Evolutionary conservation across 2,113 vertebrate species (phyloP).

Genomic region (Dromiciops gliroides): DNA sequence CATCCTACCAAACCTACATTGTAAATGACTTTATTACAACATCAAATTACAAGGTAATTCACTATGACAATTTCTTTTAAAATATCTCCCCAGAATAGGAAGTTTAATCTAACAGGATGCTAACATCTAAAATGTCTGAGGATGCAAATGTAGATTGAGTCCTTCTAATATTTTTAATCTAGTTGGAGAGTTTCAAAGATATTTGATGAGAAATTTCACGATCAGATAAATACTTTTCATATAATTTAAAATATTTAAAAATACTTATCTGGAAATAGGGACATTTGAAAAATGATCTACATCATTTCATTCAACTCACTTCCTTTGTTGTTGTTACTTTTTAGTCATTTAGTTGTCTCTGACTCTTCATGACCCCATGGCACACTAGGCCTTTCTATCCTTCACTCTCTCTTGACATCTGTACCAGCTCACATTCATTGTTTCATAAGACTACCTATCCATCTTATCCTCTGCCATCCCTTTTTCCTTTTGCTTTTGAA

Average conservation of each 20-base stretch:
- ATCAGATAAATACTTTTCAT: neutral
- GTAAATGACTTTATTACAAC: neutral
- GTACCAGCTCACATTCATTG: no score
- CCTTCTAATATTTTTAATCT: neutral
- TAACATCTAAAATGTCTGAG: neutral
- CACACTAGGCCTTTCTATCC: no score
- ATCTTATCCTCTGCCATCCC: no score
- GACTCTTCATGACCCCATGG: no score
- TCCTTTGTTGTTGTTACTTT: no score
- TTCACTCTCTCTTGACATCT: no score
- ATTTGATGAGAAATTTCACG: neutral
- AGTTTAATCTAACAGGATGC: conserved; percentile 17
- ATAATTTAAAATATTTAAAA: conserved; percentile 5
- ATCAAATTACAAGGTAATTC: conserved; percentile 25
- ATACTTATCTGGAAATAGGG: neutral
- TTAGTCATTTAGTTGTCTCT: no score
- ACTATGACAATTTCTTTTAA: neutral
- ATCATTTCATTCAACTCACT: no score
- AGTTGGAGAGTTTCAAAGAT: neutral
- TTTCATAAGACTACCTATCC: no score
- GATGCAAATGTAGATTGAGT: neutral
- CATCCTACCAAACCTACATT: neutral
- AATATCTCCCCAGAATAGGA: neutral
- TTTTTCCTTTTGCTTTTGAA: no score
- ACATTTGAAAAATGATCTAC: neutral